phyloP scores from a whole-genome alignment of 1,140 invertebrate genomes.

The Neuroterus valhalla region DNA sequence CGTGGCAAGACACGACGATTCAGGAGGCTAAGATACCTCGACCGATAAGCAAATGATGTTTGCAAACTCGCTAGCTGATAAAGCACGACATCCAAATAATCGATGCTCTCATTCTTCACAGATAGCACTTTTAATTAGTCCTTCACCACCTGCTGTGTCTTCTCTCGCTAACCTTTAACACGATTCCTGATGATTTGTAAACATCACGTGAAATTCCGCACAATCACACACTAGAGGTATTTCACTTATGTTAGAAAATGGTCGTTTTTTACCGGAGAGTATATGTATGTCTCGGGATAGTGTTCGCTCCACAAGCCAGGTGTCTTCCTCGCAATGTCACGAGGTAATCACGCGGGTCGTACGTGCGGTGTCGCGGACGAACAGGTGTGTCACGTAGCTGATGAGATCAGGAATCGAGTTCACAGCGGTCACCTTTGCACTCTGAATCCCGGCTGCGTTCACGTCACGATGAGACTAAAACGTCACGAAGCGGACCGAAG shows the following conservation, averaged over 20 bases:
- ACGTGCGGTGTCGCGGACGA: constrained; percentile 30
- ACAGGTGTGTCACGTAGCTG: constrained; percentile 30
- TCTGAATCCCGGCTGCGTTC: neutral
- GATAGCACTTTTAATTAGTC: constrained; percentile 27
- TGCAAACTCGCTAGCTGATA: constrained; percentile 49
- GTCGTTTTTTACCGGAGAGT: neutral
- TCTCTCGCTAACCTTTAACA: constrained; percentile 2
- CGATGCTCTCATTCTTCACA: constrained; percentile 32
- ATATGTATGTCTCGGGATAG: neutral
- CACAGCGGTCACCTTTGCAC: constrained; percentile 23
- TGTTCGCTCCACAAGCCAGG: constrained; percentile 14
- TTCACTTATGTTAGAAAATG: neutral
- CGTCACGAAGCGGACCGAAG: constrained; percentile 27
- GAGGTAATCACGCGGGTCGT: constrained; percentile 32
- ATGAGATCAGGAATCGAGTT: constrained; percentile 12
- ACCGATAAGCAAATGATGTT: constrained; percentile 40
- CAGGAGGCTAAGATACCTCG: no score
- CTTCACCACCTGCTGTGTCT: neutral
- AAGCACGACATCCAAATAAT: constrained; percentile 58
- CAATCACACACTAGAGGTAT: neutral
- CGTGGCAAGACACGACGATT: constrained; percentile 19
- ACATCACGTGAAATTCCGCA: neutral
- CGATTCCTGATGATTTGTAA: neutral
- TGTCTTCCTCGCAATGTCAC: constrained; percentile 30
- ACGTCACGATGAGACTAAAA: neutral